These are phyloP conservation scores for Drosophila yooni DNA, from an alignment of 2,888 invertebrate genomes.

Conservation along the genomic window DNA sequence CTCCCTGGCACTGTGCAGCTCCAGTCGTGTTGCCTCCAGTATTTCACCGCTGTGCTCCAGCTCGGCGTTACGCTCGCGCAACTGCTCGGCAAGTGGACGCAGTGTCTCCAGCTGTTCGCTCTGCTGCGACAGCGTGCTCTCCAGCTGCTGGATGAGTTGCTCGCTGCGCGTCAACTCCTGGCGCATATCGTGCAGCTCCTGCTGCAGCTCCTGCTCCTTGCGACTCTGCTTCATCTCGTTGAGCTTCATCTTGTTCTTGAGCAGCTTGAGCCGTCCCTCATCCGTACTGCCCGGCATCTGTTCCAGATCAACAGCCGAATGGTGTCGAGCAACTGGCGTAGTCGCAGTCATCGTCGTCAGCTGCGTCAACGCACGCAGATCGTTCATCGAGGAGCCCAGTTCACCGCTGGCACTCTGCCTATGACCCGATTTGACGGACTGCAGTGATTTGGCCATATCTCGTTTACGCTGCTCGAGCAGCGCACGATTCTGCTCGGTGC, in stretches of 20 bases:
- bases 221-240: constrained; percentile 69
- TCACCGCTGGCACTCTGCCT: constrained; percentile 77
- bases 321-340: constrained; percentile 76
- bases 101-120: constrained; percentile 12
- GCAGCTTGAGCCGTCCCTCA: constrained; percentile 82
- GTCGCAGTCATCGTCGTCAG: constrained; percentile 37
- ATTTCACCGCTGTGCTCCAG: constrained; percentile 89
- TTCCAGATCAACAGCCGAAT: constrained; percentile 82
- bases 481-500: constrained; percentile 86
- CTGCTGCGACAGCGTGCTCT: constrained; percentile 29
- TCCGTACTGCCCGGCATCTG: constrained; percentile 54
- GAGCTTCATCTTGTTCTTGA: constrained; percentile 82
- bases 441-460: constrained; percentile 86
- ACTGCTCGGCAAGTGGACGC: constrained; percentile 41
- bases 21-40: constrained; percentile 72
- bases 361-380: constrained; percentile 71
- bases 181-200: constrained; percentile 66
- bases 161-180: constrained; percentile 84
- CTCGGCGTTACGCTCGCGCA: constrained; percentile 88
- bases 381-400: constrained; percentile 84
- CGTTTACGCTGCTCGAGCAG: constrained; percentile 86
- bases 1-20: constrained; percentile 85
- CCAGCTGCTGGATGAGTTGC: constrained; percentile 91
- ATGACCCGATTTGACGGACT: constrained; percentile 76
- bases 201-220: constrained; percentile 79